Percentiles rank a stretch among this genome's conserved stretches.
These are phyloP conservation scores for Eurytoma adleriae DNA, from an alignment of 2,888 invertebrate species.

Conservation along the genomic window DNA sequence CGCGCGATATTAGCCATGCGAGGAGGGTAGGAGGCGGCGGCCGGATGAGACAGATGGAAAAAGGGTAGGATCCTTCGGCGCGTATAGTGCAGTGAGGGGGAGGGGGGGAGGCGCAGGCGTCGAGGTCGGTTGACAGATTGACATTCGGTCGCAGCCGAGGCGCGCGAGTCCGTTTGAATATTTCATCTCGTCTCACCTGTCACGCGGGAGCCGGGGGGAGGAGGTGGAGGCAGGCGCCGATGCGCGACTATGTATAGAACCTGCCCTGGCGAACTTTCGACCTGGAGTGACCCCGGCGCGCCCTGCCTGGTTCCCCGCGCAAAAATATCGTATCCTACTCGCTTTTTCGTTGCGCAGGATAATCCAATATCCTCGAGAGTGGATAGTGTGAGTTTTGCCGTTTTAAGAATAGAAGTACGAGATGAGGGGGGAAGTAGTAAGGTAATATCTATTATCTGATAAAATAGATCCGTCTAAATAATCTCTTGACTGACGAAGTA, in stretches of 20 bases:
- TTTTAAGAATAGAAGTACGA: no score
- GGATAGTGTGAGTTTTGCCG: no score
- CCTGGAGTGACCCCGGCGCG: slow-evolving; percentile 71
- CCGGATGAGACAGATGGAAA: slow-evolving; percentile 6
- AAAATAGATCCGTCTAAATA: no score
- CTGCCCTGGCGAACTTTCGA: slow-evolving; percentile 75
- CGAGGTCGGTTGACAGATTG: slow-evolving; percentile 73
- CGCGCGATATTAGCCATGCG: no score
- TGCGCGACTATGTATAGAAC: slow-evolving; percentile 65
- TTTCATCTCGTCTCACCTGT: slow-evolving; percentile 75
- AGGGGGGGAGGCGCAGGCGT: slow-evolving; percentile 33
- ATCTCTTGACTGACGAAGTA: no score
- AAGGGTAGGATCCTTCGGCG: neutral
- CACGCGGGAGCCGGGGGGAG: slow-evolving; percentile 61
- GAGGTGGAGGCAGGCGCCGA: slow-evolving; percentile 50
- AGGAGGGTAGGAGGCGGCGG: slow-evolving; percentile 47
- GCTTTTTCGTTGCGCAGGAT: no score
- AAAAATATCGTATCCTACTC: no score
- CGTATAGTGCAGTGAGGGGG: neutral
- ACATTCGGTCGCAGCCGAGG: slow-evolving; percentile 75
- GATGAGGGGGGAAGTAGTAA: no score
- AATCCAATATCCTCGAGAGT: no score
- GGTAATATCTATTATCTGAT: no score
- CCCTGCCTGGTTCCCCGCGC: neutral
- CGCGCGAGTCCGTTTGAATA: slow-evolving; percentile 73